Evolutionary conservation across 2,113 vertebrate species (phyloP).

Genomic region (Elgaria multicarinata): DNA sequence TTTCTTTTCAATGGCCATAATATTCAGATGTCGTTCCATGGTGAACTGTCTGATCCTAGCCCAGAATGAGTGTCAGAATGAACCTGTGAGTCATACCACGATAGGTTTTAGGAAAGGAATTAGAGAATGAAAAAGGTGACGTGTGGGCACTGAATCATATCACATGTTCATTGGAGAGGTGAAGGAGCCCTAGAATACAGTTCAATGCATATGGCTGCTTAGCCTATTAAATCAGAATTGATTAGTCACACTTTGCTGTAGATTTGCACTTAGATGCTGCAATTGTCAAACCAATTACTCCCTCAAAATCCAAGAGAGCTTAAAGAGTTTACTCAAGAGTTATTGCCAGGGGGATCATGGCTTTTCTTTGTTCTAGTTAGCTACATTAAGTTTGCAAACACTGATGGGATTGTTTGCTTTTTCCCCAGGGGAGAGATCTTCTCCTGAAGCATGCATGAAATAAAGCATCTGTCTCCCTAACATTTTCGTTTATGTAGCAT

Average conservation of each 20-base stretch:
- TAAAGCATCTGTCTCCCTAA: not conserved
- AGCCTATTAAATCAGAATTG: not conserved
- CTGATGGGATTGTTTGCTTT: not conserved
- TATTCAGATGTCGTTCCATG: not conserved
- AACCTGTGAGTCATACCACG: not conserved
- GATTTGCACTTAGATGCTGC: not conserved
- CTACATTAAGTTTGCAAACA: not conserved
- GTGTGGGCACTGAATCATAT: not conserved
- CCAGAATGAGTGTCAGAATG: not conserved
- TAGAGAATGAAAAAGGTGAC: not conserved
- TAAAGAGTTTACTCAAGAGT: not conserved
- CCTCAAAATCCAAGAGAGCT: not conserved
- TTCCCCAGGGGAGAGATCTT: not conserved
- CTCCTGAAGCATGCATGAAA: not conserved
- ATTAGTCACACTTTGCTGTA: not conserved
- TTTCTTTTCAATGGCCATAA: too few species aligned
- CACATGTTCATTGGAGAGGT: not conserved
- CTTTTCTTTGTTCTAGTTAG: not conserved
- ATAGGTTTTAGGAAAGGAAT: not conserved
- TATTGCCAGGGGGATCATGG: not conserved
- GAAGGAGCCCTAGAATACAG: not conserved
- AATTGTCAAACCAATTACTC: not conserved
- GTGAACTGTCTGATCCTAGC: too few species aligned
- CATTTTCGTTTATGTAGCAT: not conserved
- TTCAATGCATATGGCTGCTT: not conserved